Base-by-base conservation (phyloP, 2,797 vertebrate species). In the Naso thynnoides region DNA sequence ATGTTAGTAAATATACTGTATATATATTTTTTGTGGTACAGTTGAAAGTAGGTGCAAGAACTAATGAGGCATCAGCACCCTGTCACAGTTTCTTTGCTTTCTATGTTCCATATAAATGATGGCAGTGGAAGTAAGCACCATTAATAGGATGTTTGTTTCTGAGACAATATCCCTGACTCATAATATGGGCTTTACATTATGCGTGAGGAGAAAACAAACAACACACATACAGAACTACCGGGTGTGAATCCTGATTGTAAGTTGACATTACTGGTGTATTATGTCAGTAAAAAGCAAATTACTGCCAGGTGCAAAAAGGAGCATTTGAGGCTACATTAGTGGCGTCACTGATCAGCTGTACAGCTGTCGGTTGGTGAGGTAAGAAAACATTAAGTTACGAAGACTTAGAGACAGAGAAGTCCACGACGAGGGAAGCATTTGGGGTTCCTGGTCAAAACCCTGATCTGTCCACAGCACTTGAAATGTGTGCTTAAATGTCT, bases 391-490 rank as follows among this genome's bases (percentile, higher is more conserved):
- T 13, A 2, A 41, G 49, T 31, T n/a, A 8, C 21, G 36, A 8
- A 39, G 9, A 54, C 19, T 29, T 18, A 0, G 23, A n/a, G 48
- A 36, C 33, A 36, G 33, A 36, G 33, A 13, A 36, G 33, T 36
- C n/a, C n/a, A n/a, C n/a, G n/a, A n/a, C n/a, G n/a, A n/a, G n/a
- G n/a, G n/a, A n/a, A n/a, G n/a, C n/a, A n/a, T n/a, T n/a, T n/a
- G n/a, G n/a, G n/a, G n/a, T n/a, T 36, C 13, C 33, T 36, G 31
- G 48, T 64, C 23, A n/a, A 45, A 62, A n/a, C 24, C 16, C 49
- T 45, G 11, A 60, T 72, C 33, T 44, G 33, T 59, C 42, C 55
- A 59, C 53, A 47, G 50, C 23, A 29, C 16, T 58, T n/a, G 23
- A 69, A 63, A 52, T 39, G 16, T 36, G 47, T 16, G 31, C 15